Conservation (phyloP, 2,888 invertebrate genomes). For the Volucella bombylans region DNA sequence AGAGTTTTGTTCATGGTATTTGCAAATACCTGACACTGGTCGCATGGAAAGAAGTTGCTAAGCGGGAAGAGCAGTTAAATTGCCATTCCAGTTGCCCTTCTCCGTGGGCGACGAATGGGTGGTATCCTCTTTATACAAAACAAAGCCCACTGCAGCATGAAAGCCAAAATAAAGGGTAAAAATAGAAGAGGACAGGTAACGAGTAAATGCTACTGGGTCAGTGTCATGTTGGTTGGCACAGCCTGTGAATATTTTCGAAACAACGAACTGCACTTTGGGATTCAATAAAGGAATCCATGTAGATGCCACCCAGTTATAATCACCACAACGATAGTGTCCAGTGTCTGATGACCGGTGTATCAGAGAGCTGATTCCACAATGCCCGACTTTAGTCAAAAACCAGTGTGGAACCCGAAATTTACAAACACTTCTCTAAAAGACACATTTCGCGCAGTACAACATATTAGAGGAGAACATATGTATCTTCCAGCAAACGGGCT, state of each 20-base stretch:
- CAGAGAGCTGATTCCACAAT: no score
- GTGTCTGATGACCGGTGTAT: no score
- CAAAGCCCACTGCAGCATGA: neutral
- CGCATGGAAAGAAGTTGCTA: conserved; percentile 10
- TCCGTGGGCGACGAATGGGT: neutral
- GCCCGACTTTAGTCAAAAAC: no score
- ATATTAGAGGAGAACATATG: no score
- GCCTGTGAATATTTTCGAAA: neutral
- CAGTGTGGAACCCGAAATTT: no score
- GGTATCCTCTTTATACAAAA: no score
- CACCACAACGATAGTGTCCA: no score
- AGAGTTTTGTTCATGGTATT: neutral
- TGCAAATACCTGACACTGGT: conserved; percentile 26
- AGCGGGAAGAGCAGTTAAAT: neutral
- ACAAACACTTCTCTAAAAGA: no score
- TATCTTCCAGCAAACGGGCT: no score
- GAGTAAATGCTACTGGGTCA: conserved; percentile 47
- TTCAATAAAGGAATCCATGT: no score
- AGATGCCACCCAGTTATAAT: no score
- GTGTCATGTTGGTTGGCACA: neutral
- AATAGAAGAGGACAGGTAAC: neutral
- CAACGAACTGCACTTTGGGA: neutral
- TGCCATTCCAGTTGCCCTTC: conserved; percentile 4
- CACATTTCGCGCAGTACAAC: no score
- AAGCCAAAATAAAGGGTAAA: neutral